Evolutionary conservation across 2,888 invertebrate species (phyloP).

Genomic region (Branchinecta sandiegonensis): DNA sequence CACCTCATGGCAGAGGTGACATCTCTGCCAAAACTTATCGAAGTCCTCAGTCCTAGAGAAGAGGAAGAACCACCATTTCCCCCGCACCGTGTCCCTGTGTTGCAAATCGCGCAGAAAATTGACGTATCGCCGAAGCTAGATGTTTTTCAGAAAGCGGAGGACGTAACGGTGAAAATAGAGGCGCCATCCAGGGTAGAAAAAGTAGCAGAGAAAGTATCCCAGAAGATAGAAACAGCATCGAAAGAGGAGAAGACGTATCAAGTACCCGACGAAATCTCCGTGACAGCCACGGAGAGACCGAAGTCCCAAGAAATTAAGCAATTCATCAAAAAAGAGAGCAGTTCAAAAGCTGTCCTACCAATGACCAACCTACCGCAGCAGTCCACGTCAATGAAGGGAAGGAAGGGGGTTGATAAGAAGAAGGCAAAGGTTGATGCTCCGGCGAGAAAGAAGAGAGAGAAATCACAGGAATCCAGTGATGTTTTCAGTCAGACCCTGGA

Average conservation of each 20-base stretch:
- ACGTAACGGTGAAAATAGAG: not conserved
- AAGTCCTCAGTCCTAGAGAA: not conserved
- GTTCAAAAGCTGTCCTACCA: not conserved
- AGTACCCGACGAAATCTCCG: not conserved
- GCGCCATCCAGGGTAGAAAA: conserved; percentile 2
- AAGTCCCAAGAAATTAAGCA: not conserved
- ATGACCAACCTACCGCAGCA: no score
- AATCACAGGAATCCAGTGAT: conserved; percentile 15
- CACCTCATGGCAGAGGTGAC: not conserved
- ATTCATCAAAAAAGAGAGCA: no score
- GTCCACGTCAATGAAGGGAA: not conserved
- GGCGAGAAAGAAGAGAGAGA: conserved; percentile 5
- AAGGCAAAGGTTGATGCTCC: not conserved
- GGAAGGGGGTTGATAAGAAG: not conserved
- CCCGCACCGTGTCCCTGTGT: not conserved
- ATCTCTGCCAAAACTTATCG: not conserved
- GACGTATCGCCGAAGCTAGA: not conserved
- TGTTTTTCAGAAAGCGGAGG: no score
- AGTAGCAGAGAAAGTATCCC: not conserved
- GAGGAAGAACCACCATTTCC: not conserved
- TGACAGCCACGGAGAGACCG: not conserved
- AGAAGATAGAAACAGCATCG: not conserved
- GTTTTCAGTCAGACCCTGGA: conserved; percentile 6
- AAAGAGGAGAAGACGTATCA: not conserved
- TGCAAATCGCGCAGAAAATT: no score